Evolutionary conservation across 2,888 invertebrate genomes (phyloP).

Genomic region (Achlya flavicornis): DNA sequence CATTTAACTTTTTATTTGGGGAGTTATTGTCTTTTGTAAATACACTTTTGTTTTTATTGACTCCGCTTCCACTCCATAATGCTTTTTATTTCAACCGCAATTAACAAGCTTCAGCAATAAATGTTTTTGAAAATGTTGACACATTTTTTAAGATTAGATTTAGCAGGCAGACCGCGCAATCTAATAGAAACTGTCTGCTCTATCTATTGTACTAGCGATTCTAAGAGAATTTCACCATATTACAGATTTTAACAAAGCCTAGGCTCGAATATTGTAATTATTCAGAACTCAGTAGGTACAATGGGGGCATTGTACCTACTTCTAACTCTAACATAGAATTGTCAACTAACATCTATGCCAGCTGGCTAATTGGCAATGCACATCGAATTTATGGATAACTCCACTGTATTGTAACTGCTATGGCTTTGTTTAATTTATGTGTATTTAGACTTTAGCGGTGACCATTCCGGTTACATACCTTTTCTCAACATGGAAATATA

Average conservation of each 20-base stretch:
- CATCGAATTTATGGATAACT: conserved; percentile 31
- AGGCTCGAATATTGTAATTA: too few relatives aligned
- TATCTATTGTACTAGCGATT: too few relatives aligned
- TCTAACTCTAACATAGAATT: conserved; percentile 22
- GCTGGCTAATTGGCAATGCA: conserved; percentile 39
- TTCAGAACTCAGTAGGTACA: too few relatives aligned
- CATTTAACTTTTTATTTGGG: conserved; percentile 13
- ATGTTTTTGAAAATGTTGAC: not conserved
- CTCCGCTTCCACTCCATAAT: conserved; percentile 5
- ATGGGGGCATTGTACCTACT: too few relatives aligned
- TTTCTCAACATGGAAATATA: too few relatives aligned
- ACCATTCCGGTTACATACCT: conserved; percentile 9
- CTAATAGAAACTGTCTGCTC: too few relatives aligned
- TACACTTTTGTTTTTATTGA: conserved; percentile 6
- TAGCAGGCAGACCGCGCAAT: too few relatives aligned
- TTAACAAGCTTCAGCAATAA: not conserved
- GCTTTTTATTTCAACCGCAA: conserved; percentile 3
- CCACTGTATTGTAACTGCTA: conserved; percentile 27
- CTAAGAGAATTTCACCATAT: too few relatives aligned
- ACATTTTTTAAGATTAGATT: not conserved
- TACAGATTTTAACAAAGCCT: too few relatives aligned
- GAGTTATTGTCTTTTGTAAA: conserved; percentile 2
- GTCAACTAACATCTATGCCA: conserved; percentile 34
- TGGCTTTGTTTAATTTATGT: conserved; percentile 19
- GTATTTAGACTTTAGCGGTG: conserved; percentile 18